Evolutionary conservation across 2,113 vertebrate genomes (phyloP).

Genomic region (Cephalopterus ornatus): DNA sequence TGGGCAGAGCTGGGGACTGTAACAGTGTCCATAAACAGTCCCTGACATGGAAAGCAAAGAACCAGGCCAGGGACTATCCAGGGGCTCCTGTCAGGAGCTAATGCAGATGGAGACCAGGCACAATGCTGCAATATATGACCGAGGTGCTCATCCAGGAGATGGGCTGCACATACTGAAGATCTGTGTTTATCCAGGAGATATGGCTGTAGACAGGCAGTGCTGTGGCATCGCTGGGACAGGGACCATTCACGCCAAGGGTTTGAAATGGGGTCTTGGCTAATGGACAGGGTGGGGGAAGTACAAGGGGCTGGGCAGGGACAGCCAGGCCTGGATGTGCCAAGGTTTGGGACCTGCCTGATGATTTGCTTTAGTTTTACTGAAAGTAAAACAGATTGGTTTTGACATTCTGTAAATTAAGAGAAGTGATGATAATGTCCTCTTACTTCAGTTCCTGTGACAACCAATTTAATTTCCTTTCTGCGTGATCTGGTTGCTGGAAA

Average conservation of each 20-base stretch:
- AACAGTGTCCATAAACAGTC: neutral
- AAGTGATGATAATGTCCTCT: neutral
- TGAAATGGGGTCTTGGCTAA: neutral
- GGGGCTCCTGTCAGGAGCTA: neutral
- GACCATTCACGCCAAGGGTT: rapidly evolving
- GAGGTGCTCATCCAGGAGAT: neutral
- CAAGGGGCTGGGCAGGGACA: neutral
- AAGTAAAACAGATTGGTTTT: neutral
- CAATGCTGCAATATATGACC: neutral
- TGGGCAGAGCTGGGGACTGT: neutral
- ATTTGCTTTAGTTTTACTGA: neutral
- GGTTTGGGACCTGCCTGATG: neutral
- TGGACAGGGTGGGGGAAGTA: rapidly evolving
- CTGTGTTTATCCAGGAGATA: neutral
- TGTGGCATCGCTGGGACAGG: neutral
- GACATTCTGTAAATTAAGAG: neutral
- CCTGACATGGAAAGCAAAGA: neutral
- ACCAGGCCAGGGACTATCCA: too few relatives aligned
- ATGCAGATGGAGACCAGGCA: neutral
- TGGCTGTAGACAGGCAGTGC: neutral
- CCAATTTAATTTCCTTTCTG: neutral
- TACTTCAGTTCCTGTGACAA: neutral
- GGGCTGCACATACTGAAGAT: neutral
- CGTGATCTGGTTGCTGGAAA: neutral
- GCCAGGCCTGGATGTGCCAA: rapidly evolving